Evolutionary conservation across 2,888 invertebrate species (phyloP), one percentile per base, ranked within the genome.

Genomic region (Brenthis daphne): DNA sequence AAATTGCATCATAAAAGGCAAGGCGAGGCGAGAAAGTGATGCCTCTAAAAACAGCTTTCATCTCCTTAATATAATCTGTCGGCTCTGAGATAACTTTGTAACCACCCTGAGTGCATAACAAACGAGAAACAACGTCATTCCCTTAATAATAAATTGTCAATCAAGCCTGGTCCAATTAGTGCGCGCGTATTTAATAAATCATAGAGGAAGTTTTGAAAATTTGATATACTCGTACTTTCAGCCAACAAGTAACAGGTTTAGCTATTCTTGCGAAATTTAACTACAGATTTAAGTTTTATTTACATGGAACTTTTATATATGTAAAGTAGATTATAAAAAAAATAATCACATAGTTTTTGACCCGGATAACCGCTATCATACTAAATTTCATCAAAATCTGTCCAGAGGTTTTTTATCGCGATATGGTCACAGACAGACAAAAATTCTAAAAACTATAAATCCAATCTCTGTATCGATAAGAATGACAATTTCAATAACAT

Each of bases 11-110:
- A 63, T 66, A 43, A 43, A 43, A 43, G 29, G 29, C 29, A 5
- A 43, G 37, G 37, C 64, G 50, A 63, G 65, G 73, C 72, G 77
- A 68, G 84, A 88, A 87, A 87, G 89, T 86, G 84, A 85, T 82
- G 84, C 80, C 82, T 84, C 82, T 84, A 84, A 86, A 87, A 89
- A 86, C 84, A 82, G 81, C 86, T 88, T 87, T 86, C 84, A 87
- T 87, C 85, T 83, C 81, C 80, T 77, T 87, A 86, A 85, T 85
- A 81, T 82, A 80, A 86, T 85, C 81, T 80, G 79, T 82, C 79
- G 75, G 73, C 77, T 77, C 73, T 47, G 76, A 77, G 79, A 79
- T 82, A 82, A 82, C 81, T 84, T 81, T 84, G 84, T 83, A 68
- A 73, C 64, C 70, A 68, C 66, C 61, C 68, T 37, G 61, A 67